phyloP scores from a whole-genome alignment of 2,113 vertebrate genomes.

The Macaca fascicularis region T2T-MFA8v1.1 NC_088388.1:92612001-92612500 shows the following conservation, averaged over 20 bases:
- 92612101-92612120: too few relatives aligned
- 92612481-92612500: constrained; percentile 21
- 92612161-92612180: not conserved
- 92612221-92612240: constrained; percentile 22
- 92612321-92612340: not conserved
- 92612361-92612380: constrained; percentile 3
- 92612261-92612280: not conserved
- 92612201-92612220: not conserved
- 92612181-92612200: not conserved
- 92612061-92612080: too few relatives aligned
- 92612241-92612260: not conserved
- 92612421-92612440: not conserved
- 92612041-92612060: too few relatives aligned
- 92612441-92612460: not conserved
- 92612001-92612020: too few relatives aligned
- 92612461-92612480: constrained; percentile 3
- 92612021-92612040: too few relatives aligned
- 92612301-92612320: not conserved
- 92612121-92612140: too few relatives aligned
- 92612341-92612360: constrained; percentile 20
- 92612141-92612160: too few relatives aligned
- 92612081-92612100: too few relatives aligned
- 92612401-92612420: not conserved
- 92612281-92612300: constrained; percentile 18
- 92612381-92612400: not conserved